Base-by-base conservation (phyloP, 2,888 invertebrate species). In the Allacma fusca region DNA sequence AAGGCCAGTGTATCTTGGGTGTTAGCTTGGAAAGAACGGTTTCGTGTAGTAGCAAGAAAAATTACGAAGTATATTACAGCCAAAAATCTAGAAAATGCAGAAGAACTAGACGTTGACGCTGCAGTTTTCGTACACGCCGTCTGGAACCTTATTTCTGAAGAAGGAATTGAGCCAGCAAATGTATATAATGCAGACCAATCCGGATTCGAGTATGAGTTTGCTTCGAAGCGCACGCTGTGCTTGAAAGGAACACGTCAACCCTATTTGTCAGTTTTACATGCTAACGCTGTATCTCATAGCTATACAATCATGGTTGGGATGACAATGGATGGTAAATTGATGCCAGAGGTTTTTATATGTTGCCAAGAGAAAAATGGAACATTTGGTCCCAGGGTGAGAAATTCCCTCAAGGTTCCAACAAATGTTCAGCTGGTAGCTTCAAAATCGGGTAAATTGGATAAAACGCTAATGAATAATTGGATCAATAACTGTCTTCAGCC, bases 351-450 rank as follows among this genome's bases (percentile, higher is more conserved):
- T 19, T 24, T 69, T 9, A 5, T 69, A n/a, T 69, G 69, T 43
- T 21, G 34, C 5, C 29, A 69, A 69, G 69, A 69, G 16, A 69
- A 40, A 34, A 23, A 69, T 24, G 69, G 69, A 43, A 16, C 9
- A 12, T 43, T 69, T 34, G 69, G 69, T 9, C 34, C 34, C 2
- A 40, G 5, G 5, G 69, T 69, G n/a, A 34, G 43, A 19, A n/a
- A 19, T 9, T 23, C 7, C 5, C 12, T 69, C 13, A 21, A 43
- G n/a, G 5, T 16, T 19, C 23, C 69, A 5, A 1, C 40, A n/a
- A 43, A 43, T 9, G 5, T 69, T 19, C 21, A 43, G 23, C 9
- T 69, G 7, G 19, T 23, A 23, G 34, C 23, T 19, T 43, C 69
- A 5, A 69, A 43, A 43, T 69, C 69, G 1, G 69, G 69, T 1